Conservation (phyloP, 2,113 vertebrate species). For the Agelaius phoeniceus region DNA sequence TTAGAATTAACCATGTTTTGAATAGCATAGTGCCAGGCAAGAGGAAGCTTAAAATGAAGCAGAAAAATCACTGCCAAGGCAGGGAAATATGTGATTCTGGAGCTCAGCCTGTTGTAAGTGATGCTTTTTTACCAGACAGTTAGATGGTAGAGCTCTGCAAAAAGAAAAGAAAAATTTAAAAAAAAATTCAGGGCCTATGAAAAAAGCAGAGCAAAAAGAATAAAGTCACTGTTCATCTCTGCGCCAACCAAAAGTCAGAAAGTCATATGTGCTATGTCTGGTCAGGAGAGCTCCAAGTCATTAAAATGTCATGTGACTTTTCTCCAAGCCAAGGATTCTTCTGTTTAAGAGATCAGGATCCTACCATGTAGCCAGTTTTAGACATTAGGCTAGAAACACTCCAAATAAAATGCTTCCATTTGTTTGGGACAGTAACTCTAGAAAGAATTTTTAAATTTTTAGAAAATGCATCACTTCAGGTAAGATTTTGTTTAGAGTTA, state of each 20-base stretch:
- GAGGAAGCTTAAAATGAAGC: not conserved
- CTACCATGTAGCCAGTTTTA: not conserved
- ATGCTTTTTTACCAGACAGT: not conserved
- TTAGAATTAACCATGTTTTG: not conserved
- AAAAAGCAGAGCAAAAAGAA: not conserved
- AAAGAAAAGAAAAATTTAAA: not conserved
- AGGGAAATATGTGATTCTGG: not conserved
- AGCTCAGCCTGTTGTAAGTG: not conserved
- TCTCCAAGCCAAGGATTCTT: constrained; percentile 15
- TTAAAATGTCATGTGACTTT: constrained; percentile 35
- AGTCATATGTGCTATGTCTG: constrained; percentile 29
- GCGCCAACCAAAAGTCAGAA: not conserved
- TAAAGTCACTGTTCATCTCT: not conserved
- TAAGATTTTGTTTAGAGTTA: not conserved
- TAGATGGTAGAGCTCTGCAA: not conserved
- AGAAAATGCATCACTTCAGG: not conserved
- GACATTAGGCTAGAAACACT: not conserved
- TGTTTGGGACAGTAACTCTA: not conserved
- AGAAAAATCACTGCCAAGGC: not conserved
- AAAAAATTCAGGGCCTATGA: not conserved
- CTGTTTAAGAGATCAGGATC: constrained; percentile 17
- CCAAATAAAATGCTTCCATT: constrained; percentile 3
- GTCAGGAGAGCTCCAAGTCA: not conserved
- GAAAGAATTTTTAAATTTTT: not conserved
- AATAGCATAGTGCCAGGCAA: not conserved